A percentile compares a stretch with the other conserved stretches of the same genome.
phyloP scores from a whole-genome alignment of 2,113 vertebrate species.

The western clawed frog (Xenopus tropicalis) region UCB_Xtro_10.0 CM004447.2:145079001-145079500 shows the following conservation, averaged over 20 bases:
- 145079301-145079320: background rate
- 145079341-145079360: conserved; percentile 5
- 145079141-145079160: no score
- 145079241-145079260: background rate
- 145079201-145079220: background rate
- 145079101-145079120: no score
- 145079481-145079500: no score
- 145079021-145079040: no score
- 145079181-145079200: background rate
- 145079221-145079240: background rate
- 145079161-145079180: no score
- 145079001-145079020: no score
- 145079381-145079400: conserved; percentile 10
- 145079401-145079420: conserved; percentile 9
- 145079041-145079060: no score
- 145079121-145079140: no score
- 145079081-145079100: no score
- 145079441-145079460: conserved; percentile 4
- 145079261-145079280: background rate
- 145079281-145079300: background rate
- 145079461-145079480: background rate
- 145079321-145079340: background rate
- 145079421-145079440: background rate
- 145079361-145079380: conserved; percentile 6
- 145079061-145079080: no score